Base-by-base conservation (phyloP, 2,113 vertebrate genomes). In the Electrona antarctica region DNA sequence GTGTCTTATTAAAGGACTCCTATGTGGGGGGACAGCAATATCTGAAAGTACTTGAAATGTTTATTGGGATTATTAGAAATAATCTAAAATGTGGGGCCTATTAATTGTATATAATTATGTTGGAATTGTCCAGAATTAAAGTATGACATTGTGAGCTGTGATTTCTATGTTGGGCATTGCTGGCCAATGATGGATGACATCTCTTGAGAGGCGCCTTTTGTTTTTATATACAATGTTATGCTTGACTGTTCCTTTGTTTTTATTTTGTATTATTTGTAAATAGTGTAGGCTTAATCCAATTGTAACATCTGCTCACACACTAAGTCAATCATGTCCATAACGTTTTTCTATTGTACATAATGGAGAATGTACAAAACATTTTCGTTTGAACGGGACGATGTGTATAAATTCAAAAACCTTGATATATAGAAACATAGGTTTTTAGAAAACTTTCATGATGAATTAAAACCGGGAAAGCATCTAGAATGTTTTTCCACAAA, bases 181-280 rank as follows among this genome's bases (percentile, higher is more conserved):
- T n/a, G n/a, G 91, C 69, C 92, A 93, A 92, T 92, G 87, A 77
- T 86, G 84, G 81, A n/a, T n/a, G n/a, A n/a, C n/a, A n/a, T n/a
- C n/a, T n/a, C n/a, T n/a, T n/a, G n/a, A n/a, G n/a, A n/a, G n/a
- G n/a, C n/a, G n/a, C n/a, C n/a, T n/a, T n/a, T n/a, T n/a, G n/a
- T n/a, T n/a, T n/a, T n/a, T n/a, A n/a, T n/a, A n/a, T n/a, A n/a
- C n/a, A n/a, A n/a, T 77, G 48, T 83, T 76, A 66, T 80, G 67
- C 81, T 86, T 71, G 21, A 21, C 21, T 77, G 70, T 60, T 11
- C 73, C 71, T 87, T 85, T 87, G 78, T 74, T n/a, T 12, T 47
- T 1, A 2, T 21, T 21, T 21, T 21, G 2, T 69, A 73, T 76
- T 7, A 21, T 77, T 61, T 90, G 80, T 84, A 83, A 82, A 88